Evolutionary conservation across 2,797 vertebrate genomes (phyloP).

Genomic region (Parambassis ranga): DNA sequence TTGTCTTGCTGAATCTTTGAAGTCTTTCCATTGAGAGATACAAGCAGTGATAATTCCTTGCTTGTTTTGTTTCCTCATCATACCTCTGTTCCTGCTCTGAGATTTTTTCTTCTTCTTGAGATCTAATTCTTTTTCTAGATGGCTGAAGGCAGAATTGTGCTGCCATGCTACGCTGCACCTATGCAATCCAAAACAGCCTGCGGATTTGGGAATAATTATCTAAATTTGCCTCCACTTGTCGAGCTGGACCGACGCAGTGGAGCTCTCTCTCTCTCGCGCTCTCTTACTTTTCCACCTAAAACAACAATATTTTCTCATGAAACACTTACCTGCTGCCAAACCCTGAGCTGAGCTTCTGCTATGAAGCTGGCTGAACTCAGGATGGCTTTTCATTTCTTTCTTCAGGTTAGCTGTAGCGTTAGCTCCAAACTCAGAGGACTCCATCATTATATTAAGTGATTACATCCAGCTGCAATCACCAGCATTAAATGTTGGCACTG

Average conservation of each 20-base stretch:
- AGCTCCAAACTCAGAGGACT: slow-evolving; percentile 7
- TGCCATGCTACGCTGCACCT: slow-evolving; percentile 8
- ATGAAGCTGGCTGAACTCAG: slow-evolving; percentile 14
- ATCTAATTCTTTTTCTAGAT: not conserved
- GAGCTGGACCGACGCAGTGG: not conserved
- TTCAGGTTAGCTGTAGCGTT: slow-evolving; percentile 5
- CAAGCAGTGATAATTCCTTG: not conserved
- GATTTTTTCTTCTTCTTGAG: not conserved
- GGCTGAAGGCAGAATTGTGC: slow-evolving; percentile 11
- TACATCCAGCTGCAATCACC: slow-evolving; percentile 54
- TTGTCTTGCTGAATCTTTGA: slow-evolving; percentile 19
- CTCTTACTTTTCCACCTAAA: not conserved
- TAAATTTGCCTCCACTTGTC: slow-evolving; percentile 18
- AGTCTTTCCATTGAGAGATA: slow-evolving; percentile 23
- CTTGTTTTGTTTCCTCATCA: not conserved
- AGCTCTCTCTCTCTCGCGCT: not conserved
- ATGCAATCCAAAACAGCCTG: slow-evolving; percentile 7
- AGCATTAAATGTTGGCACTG: slow-evolving; percentile 46
- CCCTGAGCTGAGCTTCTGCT: not conserved
- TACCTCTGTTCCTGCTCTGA: slow-evolving; percentile 10
- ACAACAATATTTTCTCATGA: not conserved
- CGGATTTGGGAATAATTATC: slow-evolving; percentile 33
- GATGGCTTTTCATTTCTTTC: not conserved
- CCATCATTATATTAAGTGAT: slow-evolving; percentile 45
- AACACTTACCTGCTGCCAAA: slow-evolving; percentile 13